phyloP scores from a whole-genome alignment of 2,888 invertebrate species.

The Scelioninae gen. 1 region DNA sequence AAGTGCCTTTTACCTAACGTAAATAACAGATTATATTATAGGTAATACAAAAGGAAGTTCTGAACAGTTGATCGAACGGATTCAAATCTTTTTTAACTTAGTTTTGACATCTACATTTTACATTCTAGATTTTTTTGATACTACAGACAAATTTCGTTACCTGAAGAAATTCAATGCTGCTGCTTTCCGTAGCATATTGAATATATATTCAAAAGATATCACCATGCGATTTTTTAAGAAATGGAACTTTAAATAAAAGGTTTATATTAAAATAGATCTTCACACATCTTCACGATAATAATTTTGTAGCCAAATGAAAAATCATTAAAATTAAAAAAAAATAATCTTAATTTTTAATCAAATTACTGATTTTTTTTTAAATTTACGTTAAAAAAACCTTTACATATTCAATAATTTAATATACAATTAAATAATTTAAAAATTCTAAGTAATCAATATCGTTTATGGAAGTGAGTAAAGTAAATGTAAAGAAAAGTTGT shows the following conservation, averaged over 20 bases:
- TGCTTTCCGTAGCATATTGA: conserved; percentile 29
- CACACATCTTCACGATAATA: not conserved
- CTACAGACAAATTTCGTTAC: conserved; percentile 32
- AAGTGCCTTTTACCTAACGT: not conserved
- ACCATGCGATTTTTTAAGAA: not conserved
- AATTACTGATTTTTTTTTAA: too few species aligned
- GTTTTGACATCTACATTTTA: conserved; percentile 6
- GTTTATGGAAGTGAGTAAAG: too few species aligned
- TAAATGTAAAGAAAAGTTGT: conserved; percentile 4
- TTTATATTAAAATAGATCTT: not conserved
- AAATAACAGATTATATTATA: conserved; percentile 1
- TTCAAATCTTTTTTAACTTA: not conserved
- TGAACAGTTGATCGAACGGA: conserved; percentile 31
- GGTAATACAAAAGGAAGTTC: conserved; percentile 5
- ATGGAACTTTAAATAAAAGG: not conserved
- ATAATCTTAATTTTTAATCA: too few species aligned
- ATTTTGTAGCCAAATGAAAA: not conserved
- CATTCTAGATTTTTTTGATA: conserved; percentile 19
- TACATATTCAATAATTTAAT: too few species aligned
- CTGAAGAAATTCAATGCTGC: conserved; percentile 6
- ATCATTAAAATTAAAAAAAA: too few species aligned
- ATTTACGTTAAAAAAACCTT: too few species aligned
- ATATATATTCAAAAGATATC: conserved; percentile 15
- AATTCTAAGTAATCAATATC: too few species aligned
- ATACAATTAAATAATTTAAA: too few species aligned